Evolutionary conservation across 2,113 vertebrate species (phyloP).

Genomic region (Phyllostomus discolor): DNA sequence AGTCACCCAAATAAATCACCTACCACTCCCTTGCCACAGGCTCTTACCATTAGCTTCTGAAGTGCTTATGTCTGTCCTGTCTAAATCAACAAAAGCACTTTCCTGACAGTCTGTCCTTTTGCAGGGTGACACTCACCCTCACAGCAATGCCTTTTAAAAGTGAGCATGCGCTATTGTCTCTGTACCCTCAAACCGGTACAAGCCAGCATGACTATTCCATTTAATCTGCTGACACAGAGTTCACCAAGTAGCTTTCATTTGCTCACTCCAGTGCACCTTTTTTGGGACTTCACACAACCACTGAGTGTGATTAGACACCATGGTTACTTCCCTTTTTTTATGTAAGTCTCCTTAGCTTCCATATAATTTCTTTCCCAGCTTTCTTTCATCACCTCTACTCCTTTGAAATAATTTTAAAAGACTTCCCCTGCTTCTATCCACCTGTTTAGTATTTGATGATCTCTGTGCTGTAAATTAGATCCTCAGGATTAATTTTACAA

Average conservation of each 20-base stretch:
- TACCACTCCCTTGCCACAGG: not conserved
- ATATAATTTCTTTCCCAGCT: not conserved
- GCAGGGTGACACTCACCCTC: not conserved
- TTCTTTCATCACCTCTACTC: not conserved
- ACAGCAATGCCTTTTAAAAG: not conserved
- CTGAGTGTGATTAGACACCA: not conserved
- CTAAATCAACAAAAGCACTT: slow-evolving; percentile 42
- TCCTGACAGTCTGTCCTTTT: slow-evolving; percentile 35
- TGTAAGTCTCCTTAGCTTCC: not conserved
- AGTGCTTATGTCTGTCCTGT: not conserved
- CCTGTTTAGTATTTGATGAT: not conserved
- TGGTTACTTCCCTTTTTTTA: not conserved
- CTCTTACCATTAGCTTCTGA: not conserved
- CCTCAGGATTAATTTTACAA: not conserved
- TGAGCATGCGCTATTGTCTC: not conserved
- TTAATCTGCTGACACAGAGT: not conserved
- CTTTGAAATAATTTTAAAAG: not conserved
- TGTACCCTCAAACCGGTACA: not conserved
- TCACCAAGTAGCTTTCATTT: not conserved
- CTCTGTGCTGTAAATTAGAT: not conserved
- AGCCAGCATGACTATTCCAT: not conserved
- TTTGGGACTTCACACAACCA: not conserved
- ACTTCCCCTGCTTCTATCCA: not conserved
- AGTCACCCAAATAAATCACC: slow-evolving; percentile 57
- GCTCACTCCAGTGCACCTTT: not conserved